Evolutionary conservation across 2,113 vertebrate genomes (phyloP), one percentile per base, ranked within the genome.

Genomic region (Pituophis catenifer): DNA sequence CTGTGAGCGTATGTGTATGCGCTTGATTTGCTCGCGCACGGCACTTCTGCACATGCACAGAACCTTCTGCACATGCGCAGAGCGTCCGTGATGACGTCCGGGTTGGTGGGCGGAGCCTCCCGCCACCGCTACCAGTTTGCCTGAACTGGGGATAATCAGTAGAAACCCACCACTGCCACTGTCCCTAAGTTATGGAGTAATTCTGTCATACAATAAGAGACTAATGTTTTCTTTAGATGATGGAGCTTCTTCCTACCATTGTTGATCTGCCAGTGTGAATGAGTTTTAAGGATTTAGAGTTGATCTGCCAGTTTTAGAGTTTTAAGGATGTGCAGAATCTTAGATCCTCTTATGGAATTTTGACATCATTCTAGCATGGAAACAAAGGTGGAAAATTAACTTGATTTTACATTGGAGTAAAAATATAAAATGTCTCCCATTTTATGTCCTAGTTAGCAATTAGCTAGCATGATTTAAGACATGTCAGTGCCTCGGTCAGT

Each of bases 21-120:
- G 6, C 48, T 8, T 50, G 48, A 0, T 50, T 50, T 50, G 6
- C 48, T 8, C 6, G 0, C 6, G 0, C 48, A 0, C 6, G 1
- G 48, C 6, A 48, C 48, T 50, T 50, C 48, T 50, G 48, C 48
- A 1, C 6, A 50, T 50, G 48, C 48, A 50, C 48, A 50, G 48
- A 50, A 50, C 48, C 48, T 50, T 50, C 48, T 50, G 48, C 48
- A 50, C 6, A 50, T 50, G 48, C 5, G 48, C 48, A 50, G 6
- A 50, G 6, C 1, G 48, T 50, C 48, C 5, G 48, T 50, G 48
- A 50, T 50, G 48, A 50, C 1, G 1, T 50, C 48, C 6, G 0
- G 48, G 48, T 7, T 0, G 48, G 48, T 50, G 48, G 48, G 48
- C 6, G 6, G 48, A 50, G 48, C 48, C 48, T 50, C 48, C 48